phyloP scores from a whole-genome alignment of 2,888 invertebrate genomes.

The Trissolcus japonicus region DNA sequence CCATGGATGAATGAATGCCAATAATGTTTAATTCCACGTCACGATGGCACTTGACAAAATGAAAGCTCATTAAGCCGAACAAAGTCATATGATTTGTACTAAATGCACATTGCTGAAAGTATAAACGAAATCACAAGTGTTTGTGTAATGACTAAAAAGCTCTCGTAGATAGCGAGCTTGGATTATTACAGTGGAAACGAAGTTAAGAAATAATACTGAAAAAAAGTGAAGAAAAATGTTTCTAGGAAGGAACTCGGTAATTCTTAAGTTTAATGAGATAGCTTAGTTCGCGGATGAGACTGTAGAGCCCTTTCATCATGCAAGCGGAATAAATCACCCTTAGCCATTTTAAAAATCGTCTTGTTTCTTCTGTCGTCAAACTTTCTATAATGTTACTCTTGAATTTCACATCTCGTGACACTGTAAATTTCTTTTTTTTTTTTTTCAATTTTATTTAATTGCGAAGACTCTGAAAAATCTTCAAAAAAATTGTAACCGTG shows the following conservation, averaged over 20 bases:
- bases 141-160: constrained; percentile 26
- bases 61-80: constrained; percentile 1
- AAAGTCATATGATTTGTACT: constrained; percentile 24
- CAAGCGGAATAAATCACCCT: constrained; percentile 37
- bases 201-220: constrained; percentile 39
- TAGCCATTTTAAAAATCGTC: constrained; percentile 33
- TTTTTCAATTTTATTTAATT: no score
- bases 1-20: no score
- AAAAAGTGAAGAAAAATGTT: constrained; percentile 31
- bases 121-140: constrained; percentile 25
- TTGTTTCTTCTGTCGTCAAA: constrained; percentile 25
- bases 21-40: no score
- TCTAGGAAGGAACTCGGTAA: constrained; percentile 25
- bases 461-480: no score
- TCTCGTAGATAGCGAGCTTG: constrained; percentile 28
- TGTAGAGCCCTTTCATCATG: constrained; percentile 33
- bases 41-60: no score
- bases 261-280: constrained; percentile 43
- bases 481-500: no score
- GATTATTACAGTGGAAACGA: constrained; percentile 37
- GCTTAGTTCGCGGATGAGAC: constrained; percentile 35
- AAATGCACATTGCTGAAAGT: constrained; percentile 10
- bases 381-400: constrained; percentile 4
- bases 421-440: no score
- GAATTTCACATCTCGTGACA: not conserved